Conservation (phyloP, 2,113 vertebrate genomes). For the Coptodon rendalli region DNA sequence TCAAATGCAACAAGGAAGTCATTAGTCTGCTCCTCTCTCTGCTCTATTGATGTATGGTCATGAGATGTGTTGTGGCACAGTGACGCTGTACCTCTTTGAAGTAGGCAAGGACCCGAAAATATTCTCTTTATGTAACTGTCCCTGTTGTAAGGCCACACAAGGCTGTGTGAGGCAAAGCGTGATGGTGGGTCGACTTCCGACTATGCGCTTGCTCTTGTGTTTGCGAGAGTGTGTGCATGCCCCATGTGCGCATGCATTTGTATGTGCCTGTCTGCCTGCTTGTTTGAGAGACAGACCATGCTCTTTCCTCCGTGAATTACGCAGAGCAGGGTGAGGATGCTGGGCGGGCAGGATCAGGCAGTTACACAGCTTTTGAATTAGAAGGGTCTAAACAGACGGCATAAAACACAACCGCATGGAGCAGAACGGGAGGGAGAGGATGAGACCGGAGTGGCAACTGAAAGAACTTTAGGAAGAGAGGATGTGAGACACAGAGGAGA, state of each 20-base stretch:
- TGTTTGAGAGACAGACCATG: slow-evolving; percentile 11
- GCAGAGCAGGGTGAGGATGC: slow-evolving; percentile 40
- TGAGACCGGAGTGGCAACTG: not conserved
- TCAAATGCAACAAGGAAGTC: not conserved
- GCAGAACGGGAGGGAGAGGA: not conserved
- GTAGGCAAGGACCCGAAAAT: slow-evolving; percentile 55
- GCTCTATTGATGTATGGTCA: slow-evolving; percentile 10
- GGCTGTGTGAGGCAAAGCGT: slow-evolving; percentile 36
- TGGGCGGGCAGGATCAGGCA: slow-evolving; percentile 18
- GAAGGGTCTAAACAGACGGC: slow-evolving; percentile 20
- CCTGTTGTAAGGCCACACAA: slow-evolving; percentile 34
- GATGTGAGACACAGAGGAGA: not conserved
- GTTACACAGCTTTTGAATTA: slow-evolving; percentile 62
- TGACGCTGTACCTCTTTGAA: slow-evolving; percentile 56
- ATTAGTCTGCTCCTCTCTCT: not conserved
- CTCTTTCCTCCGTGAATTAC: slow-evolving; percentile 60
- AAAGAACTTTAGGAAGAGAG: not conserved
- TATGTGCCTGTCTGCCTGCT: not conserved
- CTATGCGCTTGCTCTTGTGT: not conserved
- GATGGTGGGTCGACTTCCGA: slow-evolving; percentile 7
- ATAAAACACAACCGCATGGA: slow-evolving; percentile 14
- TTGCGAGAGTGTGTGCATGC: not conserved
- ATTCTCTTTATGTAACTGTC: slow-evolving; percentile 68
- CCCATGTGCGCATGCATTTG: slow-evolving; percentile 7
- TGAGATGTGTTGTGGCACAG: slow-evolving; percentile 46